Base-by-base conservation (phyloP, 2,888 invertebrate genomes). In the Tetragnatha montana region DNA sequence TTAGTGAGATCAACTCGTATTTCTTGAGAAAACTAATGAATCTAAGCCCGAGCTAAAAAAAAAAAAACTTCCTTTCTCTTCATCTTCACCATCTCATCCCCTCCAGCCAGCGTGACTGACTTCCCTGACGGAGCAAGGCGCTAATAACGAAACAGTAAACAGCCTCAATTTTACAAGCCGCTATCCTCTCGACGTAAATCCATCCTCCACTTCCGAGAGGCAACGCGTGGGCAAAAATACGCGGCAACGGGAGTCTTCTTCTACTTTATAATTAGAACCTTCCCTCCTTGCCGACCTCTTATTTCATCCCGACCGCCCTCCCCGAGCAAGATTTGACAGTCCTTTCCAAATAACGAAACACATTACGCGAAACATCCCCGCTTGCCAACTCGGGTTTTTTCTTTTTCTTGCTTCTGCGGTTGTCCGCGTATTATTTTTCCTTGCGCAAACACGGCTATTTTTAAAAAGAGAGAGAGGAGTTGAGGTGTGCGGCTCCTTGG, bases 371-470 rank as follows among this genome's bases (percentile, higher is more conserved):
- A 80, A 84, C 84, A 81, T 81, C 85, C 69, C 50, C 82, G 70
- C 81, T 71, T 80, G 81, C 73, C 69, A 78, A 82, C 82, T 74
- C 35, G 49, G 4, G 81, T 12, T 71, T 80, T 49, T n/a, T 75
- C 69, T 73, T 50, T 73, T 51, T 17, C 82, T 14, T 51, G 21
- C 76, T 21, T 51, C 80, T 21, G 8, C 51, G 68, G 22, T 76
- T 84, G 51, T 85, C 50, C 47, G 35, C 0, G 47, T 71, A 35
- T 73, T 70, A 68, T 78, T 73, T 80, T 68, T 19, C 51, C 71
- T 89, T 78, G 76, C 73, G 85, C 85, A 89, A 89, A 85, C 85
- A 89, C 81, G 81, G 81, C 81, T 89, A 89, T 89, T 89, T 89
- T 89, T 71, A 75, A 89, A 85, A 17, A 21, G 19, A 70, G 68